A percentile compares a stretch with the other conserved stretches of the same genome.
These are phyloP conservation scores for Grammomys surdaster DNA, from an alignment of 2,113 vertebrate genomes.

Conservation along the genomic window DNA sequence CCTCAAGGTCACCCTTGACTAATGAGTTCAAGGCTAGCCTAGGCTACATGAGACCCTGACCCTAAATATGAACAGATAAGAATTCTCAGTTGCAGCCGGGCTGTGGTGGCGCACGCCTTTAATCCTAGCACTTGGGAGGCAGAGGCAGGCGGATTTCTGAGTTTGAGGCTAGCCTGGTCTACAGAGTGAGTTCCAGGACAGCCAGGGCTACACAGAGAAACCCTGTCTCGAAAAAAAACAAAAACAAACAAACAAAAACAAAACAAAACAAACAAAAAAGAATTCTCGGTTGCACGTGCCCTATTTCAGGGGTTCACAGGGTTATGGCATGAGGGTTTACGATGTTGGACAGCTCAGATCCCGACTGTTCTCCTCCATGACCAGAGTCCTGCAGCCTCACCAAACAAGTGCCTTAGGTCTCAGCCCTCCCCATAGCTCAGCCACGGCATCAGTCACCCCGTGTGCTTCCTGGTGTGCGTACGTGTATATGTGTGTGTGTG, in stretches of 20 bases:
- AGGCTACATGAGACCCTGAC: neutral
- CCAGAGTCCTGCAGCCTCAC: neutral
- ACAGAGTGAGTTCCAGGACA: too few relatives aligned
- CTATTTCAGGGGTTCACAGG: neutral
- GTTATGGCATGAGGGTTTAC: fast-evolving
- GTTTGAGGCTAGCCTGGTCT: too few relatives aligned
- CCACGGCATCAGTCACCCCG: neutral
- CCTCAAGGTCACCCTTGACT: neutral
- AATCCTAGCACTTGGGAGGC: too few relatives aligned
- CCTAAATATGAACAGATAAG: neutral
- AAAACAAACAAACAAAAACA: too few relatives aligned
- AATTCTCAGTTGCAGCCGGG: neutral
- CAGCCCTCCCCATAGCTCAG: neutral
- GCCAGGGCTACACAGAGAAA: too few relatives aligned
- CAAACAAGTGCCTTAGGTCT: fast-evolving
- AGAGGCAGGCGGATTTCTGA: too few relatives aligned
- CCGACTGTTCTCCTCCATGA: neutral
- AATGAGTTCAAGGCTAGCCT: neutral
- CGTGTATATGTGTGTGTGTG: neutral
- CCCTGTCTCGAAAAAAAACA: too few relatives aligned
- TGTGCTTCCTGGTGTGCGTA: neutral
- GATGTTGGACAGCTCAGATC: fast-evolving
- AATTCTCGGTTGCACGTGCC: neutral
- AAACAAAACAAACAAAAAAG: too few relatives aligned
- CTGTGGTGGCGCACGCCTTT: too few relatives aligned